Evolutionary conservation across 1,140 invertebrate genomes (phyloP), one percentile per base, ranked within the genome.

Genomic region (Drosophila murphyi): DNA sequence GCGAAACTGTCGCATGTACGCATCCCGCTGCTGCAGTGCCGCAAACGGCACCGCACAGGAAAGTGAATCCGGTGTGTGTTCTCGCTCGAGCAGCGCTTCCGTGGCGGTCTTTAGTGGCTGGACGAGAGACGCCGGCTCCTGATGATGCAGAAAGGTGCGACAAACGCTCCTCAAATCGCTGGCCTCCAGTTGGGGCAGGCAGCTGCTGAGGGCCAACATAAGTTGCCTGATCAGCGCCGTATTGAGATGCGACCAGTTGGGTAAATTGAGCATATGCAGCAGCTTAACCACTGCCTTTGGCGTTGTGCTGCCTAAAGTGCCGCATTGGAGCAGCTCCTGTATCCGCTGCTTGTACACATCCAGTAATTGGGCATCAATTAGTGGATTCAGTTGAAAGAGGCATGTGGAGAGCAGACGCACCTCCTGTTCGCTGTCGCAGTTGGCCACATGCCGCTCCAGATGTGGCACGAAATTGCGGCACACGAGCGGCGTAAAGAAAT

Each of bases 401-500:
- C 90, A 90, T 5, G 88, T 91, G 32, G 91, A 80, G 1, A 92
- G n/a, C 1, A 91, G 60, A 2, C 90, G 85, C 2, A 81, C 76
- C 2, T 92, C 71, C 7, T 90, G 72, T 1, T 78, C 82, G 31
- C 20, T 82, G 0, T 32, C n/a, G 52, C 80, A 91, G 2, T 63
- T 29, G 5, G 37, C 12, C 2, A 92, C 63, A 34, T 92, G 80
- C 5, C 34, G 8, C 4, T 76, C 52, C 10, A 92, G 29, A 32
- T 80, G 79, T 1, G 79, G 81, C 29, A 92, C 54, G 51, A 92
- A 90, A 47, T 90, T 71, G 2, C 61, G 60, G 34, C 86, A 81
- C 1, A 92, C 73, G 2, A 92, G 60, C 6, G 80, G 78, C 4
- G 80, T 81, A 50, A 90, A 87, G 29, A 92, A 83, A 6, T 91